phyloP scores from a whole-genome alignment of 2,888 invertebrate species.

The Drosophila tripunctata region DNA sequence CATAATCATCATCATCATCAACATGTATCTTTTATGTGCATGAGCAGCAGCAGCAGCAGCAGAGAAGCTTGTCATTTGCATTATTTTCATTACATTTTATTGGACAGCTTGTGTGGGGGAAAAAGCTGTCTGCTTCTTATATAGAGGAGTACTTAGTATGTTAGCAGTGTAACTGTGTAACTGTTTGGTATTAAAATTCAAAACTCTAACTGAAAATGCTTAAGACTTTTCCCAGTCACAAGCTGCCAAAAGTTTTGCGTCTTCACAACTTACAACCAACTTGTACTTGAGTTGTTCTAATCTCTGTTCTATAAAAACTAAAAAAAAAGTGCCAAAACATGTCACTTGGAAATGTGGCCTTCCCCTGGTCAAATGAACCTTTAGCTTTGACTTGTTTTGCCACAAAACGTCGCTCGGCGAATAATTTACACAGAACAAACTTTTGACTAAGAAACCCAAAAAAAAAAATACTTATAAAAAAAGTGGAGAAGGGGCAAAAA shows the following conservation, averaged over 20 bases:
- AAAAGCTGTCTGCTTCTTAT: not conserved
- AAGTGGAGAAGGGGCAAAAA: not conserved
- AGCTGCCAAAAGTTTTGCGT: conserved; percentile 60
- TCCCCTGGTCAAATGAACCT: conserved; percentile 40
- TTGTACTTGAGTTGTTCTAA: conserved; percentile 75
- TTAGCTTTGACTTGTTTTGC: conserved; percentile 67
- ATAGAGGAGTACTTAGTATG: conserved; percentile 5
- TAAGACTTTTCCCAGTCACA: conserved; percentile 25
- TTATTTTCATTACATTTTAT: conserved; percentile 69
- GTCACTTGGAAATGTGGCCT: conserved; percentile 58
- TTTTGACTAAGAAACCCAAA: conserved; percentile 63
- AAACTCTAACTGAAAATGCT: conserved; percentile 42
- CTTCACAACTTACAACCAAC: conserved; percentile 73
- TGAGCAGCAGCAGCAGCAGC: too few species aligned
- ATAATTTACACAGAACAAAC: conserved; percentile 75
- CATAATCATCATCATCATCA: conserved; percentile 23
- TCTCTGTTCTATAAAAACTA: conserved; percentile 59
- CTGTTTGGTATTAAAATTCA: conserved; percentile 40
- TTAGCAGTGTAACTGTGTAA: not conserved
- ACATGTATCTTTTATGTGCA: conserved; percentile 34
- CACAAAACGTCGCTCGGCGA: conserved; percentile 62
- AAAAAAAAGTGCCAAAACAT: conserved; percentile 73
- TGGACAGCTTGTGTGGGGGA: conserved; percentile 20
- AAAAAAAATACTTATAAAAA: conserved; percentile 18
- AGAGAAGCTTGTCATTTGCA: conserved; percentile 72